A percentile compares a stretch with the other conserved stretches of the same genome.
These are phyloP conservation scores for Hypena proboscidalis DNA, from an alignment of 2,888 invertebrate species.

Conservation along the genomic window DNA sequence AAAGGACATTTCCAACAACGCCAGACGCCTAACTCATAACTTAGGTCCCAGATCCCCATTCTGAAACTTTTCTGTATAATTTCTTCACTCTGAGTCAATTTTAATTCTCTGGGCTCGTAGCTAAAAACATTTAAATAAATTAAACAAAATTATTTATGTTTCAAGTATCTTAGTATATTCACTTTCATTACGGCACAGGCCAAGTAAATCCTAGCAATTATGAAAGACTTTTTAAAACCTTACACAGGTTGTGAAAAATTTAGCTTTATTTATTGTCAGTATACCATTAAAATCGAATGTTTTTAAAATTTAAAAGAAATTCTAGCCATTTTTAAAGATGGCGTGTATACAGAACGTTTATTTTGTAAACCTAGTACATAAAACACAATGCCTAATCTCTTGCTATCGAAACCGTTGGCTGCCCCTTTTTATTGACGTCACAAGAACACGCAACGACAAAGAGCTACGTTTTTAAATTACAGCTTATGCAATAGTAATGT, in stretches of 20 bases:
- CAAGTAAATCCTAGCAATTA: slow-evolving; percentile 11
- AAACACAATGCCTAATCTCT: slow-evolving; percentile 7
- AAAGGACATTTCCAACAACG: slow-evolving; percentile 9
- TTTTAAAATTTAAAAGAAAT: no score
- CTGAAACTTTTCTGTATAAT: slow-evolving; percentile 30
- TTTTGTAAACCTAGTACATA: background rate
- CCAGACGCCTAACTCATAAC: slow-evolving; percentile 9
- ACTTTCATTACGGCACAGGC: slow-evolving; percentile 11
- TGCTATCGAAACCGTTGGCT: slow-evolving; percentile 1
- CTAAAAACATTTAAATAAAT: slow-evolving; percentile 28
- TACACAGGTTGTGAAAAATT: no score
- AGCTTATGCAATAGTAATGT: no score
- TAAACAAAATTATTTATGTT: slow-evolving; percentile 25
- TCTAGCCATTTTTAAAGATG: background rate
- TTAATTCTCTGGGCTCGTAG: slow-evolving; percentile 5
- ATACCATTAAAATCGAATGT: no score
- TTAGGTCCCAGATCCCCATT: slow-evolving; percentile 17
- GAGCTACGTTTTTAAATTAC: no score
- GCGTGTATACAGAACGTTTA: slow-evolving; percentile 6
- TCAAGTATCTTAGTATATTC: slow-evolving; percentile 4
- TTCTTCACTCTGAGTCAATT: slow-evolving; percentile 12
- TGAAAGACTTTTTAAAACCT: no score
- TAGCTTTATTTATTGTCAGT: no score
- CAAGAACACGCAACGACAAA: slow-evolving; percentile 8
- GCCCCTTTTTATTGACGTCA: slow-evolving; percentile 13